Evolutionary conservation across 1,140 invertebrate genomes (phyloP).

Genomic region (Caligus rogercresseyi): DNA sequence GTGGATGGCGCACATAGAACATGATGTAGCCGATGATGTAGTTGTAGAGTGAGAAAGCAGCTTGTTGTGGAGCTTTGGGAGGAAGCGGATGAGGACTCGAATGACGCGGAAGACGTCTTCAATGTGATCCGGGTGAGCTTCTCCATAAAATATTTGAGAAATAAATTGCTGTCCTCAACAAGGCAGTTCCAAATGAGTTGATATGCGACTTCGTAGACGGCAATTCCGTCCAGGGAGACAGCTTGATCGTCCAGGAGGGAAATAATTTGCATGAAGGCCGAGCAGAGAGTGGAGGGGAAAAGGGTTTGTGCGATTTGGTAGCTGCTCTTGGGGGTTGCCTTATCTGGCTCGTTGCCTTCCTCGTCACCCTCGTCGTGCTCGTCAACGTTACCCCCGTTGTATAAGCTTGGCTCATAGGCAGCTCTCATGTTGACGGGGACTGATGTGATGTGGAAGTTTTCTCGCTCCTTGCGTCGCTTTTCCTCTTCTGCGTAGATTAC

Average conservation of each 20-base stretch:
- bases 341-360: neutral
- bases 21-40: conserved; percentile 98
- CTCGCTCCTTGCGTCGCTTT: conserved; percentile 75
- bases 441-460: conserved; percentile 90
- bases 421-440: conserved; percentile 88
- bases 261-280: conserved; percentile 83
- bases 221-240: conserved; percentile 76
- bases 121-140: conserved; percentile 85
- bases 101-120: conserved; percentile 85
- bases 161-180: conserved; percentile 91
- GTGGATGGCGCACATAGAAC: conserved; percentile 90
- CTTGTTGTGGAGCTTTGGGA: conserved; percentile 84
- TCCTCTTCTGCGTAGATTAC: conserved; percentile 88
- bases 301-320: conserved; percentile 54
- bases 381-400: conserved; percentile 53
- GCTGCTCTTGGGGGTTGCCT: neutral
- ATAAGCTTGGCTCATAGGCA: conserved; percentile 63
- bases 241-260: conserved; percentile 86
- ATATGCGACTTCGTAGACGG: conserved; percentile 74
- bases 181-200: conserved; percentile 92
- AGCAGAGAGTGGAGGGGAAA: conserved; percentile 89
- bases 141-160: conserved; percentile 86
- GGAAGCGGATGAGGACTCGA: conserved; percentile 69
- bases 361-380: conserved; percentile 52
- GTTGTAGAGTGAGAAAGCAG: conserved; percentile 95